Base-by-base conservation (phyloP, 1,140 invertebrate species). In the Bombus pascuorum region DNA sequence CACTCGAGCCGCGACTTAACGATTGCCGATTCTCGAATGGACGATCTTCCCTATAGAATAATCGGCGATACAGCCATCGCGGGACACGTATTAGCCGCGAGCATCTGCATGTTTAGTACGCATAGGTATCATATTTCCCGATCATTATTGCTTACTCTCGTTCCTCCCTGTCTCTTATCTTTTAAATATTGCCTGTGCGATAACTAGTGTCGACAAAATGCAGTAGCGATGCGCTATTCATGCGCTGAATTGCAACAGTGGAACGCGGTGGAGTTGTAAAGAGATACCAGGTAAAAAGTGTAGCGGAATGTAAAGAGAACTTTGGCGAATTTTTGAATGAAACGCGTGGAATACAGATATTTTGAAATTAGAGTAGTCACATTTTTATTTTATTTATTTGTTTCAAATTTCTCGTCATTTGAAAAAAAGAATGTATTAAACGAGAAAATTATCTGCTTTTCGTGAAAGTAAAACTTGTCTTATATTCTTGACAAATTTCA, bases 111-210 rank as follows among this genome's bases (percentile, higher is more conserved):
- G 78, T 84, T 85, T 66, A 73, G 34, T 74, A 68, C 68, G 75
- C 44, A 42, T 25, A 65, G 74, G 44, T 62, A 72, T 83, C 74
- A 72, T 89, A 89, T 89, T 89, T 89, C 42, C 80, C 44, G 87
- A 86, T 89, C 84, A 89, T 89, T 89, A 89, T 89, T 89, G 84
- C 88, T 37, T 47, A n/a, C 76, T 62, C 77, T 66, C 73, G 62
- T 32, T 53, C 70, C 32, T 68, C 74, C 70, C 25, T 39, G 62
- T 53, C 71, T 42, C 89, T 86, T 89, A 89, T 89, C 88, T 76
- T 88, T 89, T 89, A 89, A 89, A 89, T 89, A 89, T 89, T 89
- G 57, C 83, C 42, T 12, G 32, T 13, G 79, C 84, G 84, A 89
- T 89, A 89, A 77, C 71, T 75, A 47, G 39, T 34, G 75, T 74